These are phyloP conservation scores for Parascotia fuliginaria DNA, from an alignment of 2,888 invertebrate genomes.

Conservation along the genomic window DNA sequence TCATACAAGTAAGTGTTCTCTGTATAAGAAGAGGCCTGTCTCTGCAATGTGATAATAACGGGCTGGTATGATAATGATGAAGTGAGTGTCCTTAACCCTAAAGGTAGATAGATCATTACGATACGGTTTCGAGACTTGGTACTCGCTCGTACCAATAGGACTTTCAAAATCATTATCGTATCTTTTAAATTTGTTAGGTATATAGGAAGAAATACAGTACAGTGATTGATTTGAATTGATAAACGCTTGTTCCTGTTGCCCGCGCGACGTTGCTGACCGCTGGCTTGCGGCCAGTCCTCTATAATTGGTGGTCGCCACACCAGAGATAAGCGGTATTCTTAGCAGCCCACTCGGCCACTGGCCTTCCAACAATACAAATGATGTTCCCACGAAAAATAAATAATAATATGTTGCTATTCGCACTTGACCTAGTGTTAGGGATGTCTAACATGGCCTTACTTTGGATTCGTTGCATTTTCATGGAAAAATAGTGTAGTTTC, in stretches of 20 bases:
- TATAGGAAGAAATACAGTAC: conserved; percentile 42
- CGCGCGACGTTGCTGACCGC: conserved; percentile 74
- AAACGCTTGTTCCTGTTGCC: conserved; percentile 72
- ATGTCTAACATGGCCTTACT: conserved; percentile 40
- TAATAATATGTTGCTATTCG: conserved; percentile 67
- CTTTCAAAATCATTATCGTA: no score
- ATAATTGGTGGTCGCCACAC: conserved; percentile 93
- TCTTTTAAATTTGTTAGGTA: background rate
- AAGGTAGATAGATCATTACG: no score
- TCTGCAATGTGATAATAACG: no score
- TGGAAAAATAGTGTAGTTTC: no score
- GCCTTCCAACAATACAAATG: conserved; percentile 69
- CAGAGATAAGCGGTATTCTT: conserved; percentile 89
- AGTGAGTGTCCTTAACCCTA: no score
- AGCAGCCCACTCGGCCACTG: conserved; percentile 84
- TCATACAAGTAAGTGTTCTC: no score
- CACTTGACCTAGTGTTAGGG: conserved; percentile 79
- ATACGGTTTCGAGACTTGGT: no score
- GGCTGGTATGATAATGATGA: no score
- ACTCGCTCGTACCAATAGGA: no score
- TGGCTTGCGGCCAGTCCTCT: conserved; percentile 93
- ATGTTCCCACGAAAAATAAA: conserved; percentile 64
- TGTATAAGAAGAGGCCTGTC: no score
- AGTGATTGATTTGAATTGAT: conserved; percentile 74
- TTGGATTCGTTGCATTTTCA: conserved; percentile 28